Evolutionary conservation across 2,113 vertebrate species (phyloP), one percentile per base, ranked within the genome.

Genomic region (Zapornia atra): DNA sequence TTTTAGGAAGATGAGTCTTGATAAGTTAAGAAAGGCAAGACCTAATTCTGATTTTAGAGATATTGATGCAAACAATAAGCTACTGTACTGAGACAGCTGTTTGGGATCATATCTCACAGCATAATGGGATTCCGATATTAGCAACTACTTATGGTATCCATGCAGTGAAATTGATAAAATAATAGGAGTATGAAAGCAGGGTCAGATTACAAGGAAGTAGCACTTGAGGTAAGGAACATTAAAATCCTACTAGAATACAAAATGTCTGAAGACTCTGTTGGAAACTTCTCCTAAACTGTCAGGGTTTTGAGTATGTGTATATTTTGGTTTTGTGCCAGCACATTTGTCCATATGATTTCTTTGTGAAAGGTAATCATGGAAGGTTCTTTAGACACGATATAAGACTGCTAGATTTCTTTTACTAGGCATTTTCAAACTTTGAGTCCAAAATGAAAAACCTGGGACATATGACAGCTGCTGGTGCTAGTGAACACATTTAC

Each of bases 301-400:
- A 56, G 28, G 19, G 6, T 69, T 84, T 51, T 80, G 20, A 68
- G 4, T 9, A 2, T 0, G 0, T 15, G 6, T 8, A 5, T 48
- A 1, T 82, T 60, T 70, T n/a, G 15, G 4, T 28, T 88, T 87
- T 80, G 15, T 46, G 28, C 13, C 31, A 50, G 6, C 34, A 19
- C 12, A 7, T 86, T 90, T 88, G 18, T 38, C 53, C 6, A 12
- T 26, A 6, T 12, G 36, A 15, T 9, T 50, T 72, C 40, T 75
- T 73, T 46, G 3, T 42, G 76, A 91, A 76, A 70, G 6, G 65
- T 65, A 54, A 64, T 31, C n/a, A 42, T 9, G 19, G 8, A 42
- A 80, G 20, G 17, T n/a, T 91, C 31, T 85, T 82, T 81, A 64
- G 42, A 33, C 17, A 28, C 29, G 3, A 20, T 20, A 18, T 20